Base-by-base conservation (phyloP, 2,113 vertebrate genomes). In the Sinocyclocheilus grahami region DNA sequence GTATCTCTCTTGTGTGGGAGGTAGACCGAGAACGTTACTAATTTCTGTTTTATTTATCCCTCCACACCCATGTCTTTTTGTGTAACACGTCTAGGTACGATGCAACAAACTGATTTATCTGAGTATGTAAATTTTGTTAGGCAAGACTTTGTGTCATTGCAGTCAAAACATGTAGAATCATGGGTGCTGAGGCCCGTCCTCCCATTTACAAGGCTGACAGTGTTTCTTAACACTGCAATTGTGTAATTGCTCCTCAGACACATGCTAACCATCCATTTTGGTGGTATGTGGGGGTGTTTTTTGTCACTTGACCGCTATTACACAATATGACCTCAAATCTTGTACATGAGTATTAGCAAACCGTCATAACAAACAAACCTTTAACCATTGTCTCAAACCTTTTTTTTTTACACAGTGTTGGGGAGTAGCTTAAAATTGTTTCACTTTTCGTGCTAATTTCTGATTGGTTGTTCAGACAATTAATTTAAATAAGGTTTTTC, bases 161-260 rank as follows among this genome's bases (percentile, higher is more conserved):
- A 46, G 42, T 46, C 42, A 46, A 46, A 46, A 46, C 42, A 67
- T 6, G 62, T 11, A 69, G 1, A 83, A 42, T 72, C 51, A 60
- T 16, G 22, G 60, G 8, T 18, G 62, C 37, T 30, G 42, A 69
- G 51, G 51, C 33, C 30, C 7, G 7, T 74, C 69, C 30, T 74
- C 33, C 79, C 78, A 76, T 46, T 78, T 39, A 85, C 13, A 83
- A 86, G 78, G 58, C 86, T 85, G 86, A 87, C 86, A 60, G 72
- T 67, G 74, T 83, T 72, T 87, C 69, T 85, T 85, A 83, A 83
- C 75, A 27, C 72, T 86, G 55, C 71, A 87, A 86, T 87, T 86
- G 85, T 33, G 46, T 83, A 87, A 84, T 83, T 83, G 58, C 58
- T 27, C 9, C 60, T 46, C 63, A 82, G 80, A 87, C 48, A 82